Evolutionary conservation across 2,797 vertebrate species (phyloP).

Genomic region (Sebastiscus albofasciatus): DNA sequence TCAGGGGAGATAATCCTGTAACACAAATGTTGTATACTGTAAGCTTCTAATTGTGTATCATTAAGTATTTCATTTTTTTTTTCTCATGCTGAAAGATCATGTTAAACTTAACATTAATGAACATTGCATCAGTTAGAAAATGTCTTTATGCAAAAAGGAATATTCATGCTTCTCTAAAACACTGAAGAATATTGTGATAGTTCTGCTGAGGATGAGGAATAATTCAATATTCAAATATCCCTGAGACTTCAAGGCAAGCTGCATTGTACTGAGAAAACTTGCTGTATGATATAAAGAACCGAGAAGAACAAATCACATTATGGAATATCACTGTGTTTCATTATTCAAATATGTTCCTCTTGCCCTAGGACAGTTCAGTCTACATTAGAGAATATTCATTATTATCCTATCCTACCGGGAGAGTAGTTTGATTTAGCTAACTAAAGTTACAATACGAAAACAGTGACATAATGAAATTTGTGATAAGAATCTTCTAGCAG

Average conservation of each 20-base stretch:
- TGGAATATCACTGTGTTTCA: slow-evolving; percentile 44
- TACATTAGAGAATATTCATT: slow-evolving; percentile 51
- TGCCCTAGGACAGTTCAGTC: slow-evolving; percentile 33
- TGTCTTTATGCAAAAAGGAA: neutral
- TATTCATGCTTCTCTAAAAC: slow-evolving; percentile 18
- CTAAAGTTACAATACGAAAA: slow-evolving; percentile 20
- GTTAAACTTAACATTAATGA: neutral
- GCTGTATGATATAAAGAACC: slow-evolving; percentile 14
- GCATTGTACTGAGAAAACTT: slow-evolving; percentile 18
- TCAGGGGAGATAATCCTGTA: neutral
- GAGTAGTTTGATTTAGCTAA: slow-evolving; percentile 19
- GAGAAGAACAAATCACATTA: slow-evolving; percentile 48
- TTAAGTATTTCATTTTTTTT: neutral
- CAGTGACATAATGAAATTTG: slow-evolving; percentile 13
- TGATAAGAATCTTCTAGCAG: neutral
- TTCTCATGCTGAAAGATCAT: neutral
- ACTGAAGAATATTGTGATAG: neutral
- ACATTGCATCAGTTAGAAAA: neutral
- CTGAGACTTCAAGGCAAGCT: slow-evolving; percentile 26
- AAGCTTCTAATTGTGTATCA: neutral
- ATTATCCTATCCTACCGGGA: neutral
- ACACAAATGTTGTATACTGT: neutral
- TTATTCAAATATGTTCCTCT: slow-evolving; percentile 53
- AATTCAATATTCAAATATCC: slow-evolving; percentile 29
- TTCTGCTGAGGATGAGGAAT: neutral